Evolutionary conservation across 1,140 invertebrate species (phyloP).

Genomic region (Psilanteris sp.): DNA sequence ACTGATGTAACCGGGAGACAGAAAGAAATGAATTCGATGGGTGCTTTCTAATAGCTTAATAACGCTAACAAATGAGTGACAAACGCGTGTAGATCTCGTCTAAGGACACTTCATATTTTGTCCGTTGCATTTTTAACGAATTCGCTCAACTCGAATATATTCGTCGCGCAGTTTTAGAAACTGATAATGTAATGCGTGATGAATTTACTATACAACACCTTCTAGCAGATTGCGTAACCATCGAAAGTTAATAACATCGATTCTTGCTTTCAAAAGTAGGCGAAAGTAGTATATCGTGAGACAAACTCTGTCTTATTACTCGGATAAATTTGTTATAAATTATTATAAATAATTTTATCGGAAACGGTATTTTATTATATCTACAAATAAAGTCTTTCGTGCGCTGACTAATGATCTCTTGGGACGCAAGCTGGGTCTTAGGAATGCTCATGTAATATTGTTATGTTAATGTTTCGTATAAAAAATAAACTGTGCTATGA

Average conservation of each 20-base stretch:
- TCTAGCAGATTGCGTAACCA: conserved; percentile 41
- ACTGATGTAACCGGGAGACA: no score
- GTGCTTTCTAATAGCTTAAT: no score
- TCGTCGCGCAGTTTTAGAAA: conserved; percentile 33
- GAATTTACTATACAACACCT: conserved; percentile 57
- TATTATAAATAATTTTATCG: conserved; percentile 40
- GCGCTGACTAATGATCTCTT: background rate
- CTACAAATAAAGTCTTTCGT: background rate
- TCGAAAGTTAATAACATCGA: conserved; percentile 62
- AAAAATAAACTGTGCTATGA: no score
- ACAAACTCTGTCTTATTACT: conserved; percentile 52
- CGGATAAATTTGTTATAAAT: conserved; percentile 53
- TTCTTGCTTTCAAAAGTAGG: conserved; percentile 61
- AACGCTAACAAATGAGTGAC: no score
- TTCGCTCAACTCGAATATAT: conserved; percentile 7
- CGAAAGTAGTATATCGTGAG: conserved; percentile 56
- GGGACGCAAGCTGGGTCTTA: no score
- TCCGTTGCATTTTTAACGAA: background rate
- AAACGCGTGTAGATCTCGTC: no score
- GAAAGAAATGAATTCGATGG: no score
- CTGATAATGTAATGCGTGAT: conserved; percentile 55
- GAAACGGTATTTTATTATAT: conserved; percentile 13
- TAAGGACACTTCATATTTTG: no score
- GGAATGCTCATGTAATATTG: background rate
- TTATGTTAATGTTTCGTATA: background rate